Evolutionary conservation across 1,140 invertebrate genomes (phyloP), one percentile per base, ranked within the genome.

Genomic region (Drosophila parvula): DNA sequence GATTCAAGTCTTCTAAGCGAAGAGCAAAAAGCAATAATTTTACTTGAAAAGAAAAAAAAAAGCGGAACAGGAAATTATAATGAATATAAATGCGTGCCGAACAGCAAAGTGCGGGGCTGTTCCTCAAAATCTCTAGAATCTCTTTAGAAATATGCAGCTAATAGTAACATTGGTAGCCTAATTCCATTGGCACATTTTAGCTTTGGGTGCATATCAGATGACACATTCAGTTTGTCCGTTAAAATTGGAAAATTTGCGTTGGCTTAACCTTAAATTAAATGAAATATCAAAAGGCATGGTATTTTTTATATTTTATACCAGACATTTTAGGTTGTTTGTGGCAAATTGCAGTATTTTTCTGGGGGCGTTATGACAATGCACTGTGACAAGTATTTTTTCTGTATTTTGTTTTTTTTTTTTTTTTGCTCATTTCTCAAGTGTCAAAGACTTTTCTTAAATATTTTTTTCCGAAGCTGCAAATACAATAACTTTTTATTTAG

Each of bases 21-120:
- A 81, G 74, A 81, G 74, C 78, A 85, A 79, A 86, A 86, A 86
- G 82, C 83, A 88, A 88, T 88, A 88, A 88, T 85, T 85, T 85
- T 78, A 79, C 79, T 74, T 79, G 67, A 77, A 77, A 82, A 82
- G 76, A 77, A 55, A 55, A 11, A 56, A 53, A 62, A 43, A 34
- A 5, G 45, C 22, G 48, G 28, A 41, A 62, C 45, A 58, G 36
- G 45, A 70, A 56, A 58, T 68, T 45, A 62, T 76, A 16, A 69
- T 14, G 48, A 56, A 30, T 22, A 30, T 22, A 48, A 68, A 56
- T 50, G 58, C 43, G 67, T 70, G 50, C 44, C 56, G 77, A 74
- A 71, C 47, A 79, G 61, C 62, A 79, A 76, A 58, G 41, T 16
- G 48, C 48, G 60, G 61, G 61, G 28, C 7, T 51, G 18, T 7